phyloP scores from a whole-genome alignment of 2,113 vertebrate genomes.

The Varanus salvator region DNA sequence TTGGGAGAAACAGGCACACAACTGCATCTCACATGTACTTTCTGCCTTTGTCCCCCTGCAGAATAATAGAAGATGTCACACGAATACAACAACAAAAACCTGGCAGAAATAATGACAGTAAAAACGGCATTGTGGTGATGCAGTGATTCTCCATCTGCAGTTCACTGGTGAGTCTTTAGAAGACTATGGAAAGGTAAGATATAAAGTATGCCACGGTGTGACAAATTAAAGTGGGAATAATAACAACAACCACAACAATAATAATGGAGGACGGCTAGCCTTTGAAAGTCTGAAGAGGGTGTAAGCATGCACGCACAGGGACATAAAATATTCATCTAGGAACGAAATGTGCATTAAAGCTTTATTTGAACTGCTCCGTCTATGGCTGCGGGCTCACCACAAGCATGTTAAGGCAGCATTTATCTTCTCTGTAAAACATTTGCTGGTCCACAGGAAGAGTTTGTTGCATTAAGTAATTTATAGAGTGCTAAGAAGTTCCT shows the following conservation, averaged over 20 bases:
- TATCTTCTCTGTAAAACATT: conserved; percentile 71
- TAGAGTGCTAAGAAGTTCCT: conserved; percentile 86
- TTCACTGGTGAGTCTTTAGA: conserved; percentile 35
- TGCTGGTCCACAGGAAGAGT: conserved; percentile 80
- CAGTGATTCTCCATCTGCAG: fast-evolving
- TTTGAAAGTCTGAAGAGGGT: conserved; percentile 31
- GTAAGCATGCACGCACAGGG: not conserved
- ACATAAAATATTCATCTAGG: conserved; percentile 51
- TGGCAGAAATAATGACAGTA: conserved; percentile 14
- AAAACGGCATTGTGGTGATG: conserved; percentile 43
- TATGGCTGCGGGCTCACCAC: conserved; percentile 65
- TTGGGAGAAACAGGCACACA: not conserved
- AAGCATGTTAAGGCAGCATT: conserved; percentile 66
- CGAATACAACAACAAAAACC: not conserved
- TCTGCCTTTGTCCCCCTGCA: not conserved
- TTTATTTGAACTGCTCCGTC: conserved; percentile 64
- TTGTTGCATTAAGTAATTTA: conserved; percentile 84
- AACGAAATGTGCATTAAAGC: conserved; percentile 53
- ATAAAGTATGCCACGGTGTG: conserved; percentile 42
- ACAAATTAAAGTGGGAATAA: conserved; percentile 55
- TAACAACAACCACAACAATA: not conserved
- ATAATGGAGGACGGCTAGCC: conserved; percentile 31
- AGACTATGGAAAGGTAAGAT: conserved; percentile 30
- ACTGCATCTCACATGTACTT: not conserved
- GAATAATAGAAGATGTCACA: conserved; percentile 14